Percentiles rank a stretch among this genome's conserved stretches.
Evolutionary conservation across 2,113 vertebrate genomes (phyloP).

Genomic region (Aphyosemion australe): DNA sequence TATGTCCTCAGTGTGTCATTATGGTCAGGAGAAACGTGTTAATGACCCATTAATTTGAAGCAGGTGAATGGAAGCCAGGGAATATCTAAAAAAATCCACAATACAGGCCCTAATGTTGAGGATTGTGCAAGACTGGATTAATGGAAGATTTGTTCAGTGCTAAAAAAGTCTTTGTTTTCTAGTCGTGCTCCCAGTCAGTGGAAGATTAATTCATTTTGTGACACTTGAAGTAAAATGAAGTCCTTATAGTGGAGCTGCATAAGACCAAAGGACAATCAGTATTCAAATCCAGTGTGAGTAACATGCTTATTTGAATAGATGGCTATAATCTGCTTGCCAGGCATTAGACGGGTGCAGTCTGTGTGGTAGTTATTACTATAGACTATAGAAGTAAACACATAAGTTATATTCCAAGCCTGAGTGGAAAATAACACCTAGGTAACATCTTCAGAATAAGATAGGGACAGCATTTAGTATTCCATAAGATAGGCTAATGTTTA

Average conservation of each 20-base stretch:
- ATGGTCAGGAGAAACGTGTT: neutral
- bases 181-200: slow-evolving; percentile 1
- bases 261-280: slow-evolving; percentile 11
- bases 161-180: slow-evolving; percentile 19
- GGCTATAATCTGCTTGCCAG: neutral
- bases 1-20: neutral
- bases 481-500: too few species aligned
- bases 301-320: neutral
- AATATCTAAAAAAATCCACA: neutral
- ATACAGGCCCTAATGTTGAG: neutral
- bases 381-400: too few species aligned
- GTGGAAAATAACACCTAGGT: too few species aligned
- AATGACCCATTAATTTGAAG: neutral
- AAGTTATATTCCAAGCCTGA: too few species aligned
- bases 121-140: neutral
- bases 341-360: neutral
- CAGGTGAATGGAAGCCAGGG: neutral
- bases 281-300: slow-evolving; percentile 1
- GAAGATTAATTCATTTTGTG: slow-evolving; percentile 34
- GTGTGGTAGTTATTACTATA: neutral
- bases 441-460: too few species aligned
- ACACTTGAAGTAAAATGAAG: slow-evolving; percentile 21
- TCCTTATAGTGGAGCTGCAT: slow-evolving; percentile 7
- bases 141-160: too few species aligned
- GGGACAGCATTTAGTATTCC: too few species aligned